phyloP scores from a whole-genome alignment of 2,113 vertebrate genomes.

The Phodopus roborovskii region DNA sequence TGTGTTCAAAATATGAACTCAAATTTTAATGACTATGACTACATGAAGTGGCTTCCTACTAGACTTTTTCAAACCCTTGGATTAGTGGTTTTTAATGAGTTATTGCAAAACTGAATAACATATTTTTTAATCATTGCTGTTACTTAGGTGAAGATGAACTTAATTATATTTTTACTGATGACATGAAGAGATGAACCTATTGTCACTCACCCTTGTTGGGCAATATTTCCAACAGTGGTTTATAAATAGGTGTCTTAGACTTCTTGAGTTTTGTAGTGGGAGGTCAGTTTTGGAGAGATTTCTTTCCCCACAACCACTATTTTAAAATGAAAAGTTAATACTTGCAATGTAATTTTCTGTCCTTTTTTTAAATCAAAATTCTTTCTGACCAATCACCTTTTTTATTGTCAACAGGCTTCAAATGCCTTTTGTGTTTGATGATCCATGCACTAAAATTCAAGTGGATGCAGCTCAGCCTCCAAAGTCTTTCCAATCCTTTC shows the following conservation, averaged over 20 bases:
- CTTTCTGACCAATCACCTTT: background rate
- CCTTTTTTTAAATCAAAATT: background rate
- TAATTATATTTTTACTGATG: background rate
- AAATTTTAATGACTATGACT: too few species aligned
- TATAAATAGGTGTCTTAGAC: background rate
- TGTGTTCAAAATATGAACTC: background rate
- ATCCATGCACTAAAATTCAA: background rate
- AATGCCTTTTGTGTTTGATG: background rate
- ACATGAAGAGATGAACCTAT: background rate
- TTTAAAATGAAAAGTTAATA: background rate
- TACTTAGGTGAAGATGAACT: background rate
- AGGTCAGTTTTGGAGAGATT: background rate
- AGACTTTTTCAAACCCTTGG: too few species aligned
- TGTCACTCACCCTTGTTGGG: background rate
- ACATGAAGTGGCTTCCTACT: too few species aligned
- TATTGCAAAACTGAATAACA: background rate
- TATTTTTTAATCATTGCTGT: conserved; percentile 10
- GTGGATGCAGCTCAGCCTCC: rapidly evolving
- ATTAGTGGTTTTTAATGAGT: background rate
- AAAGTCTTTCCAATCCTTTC: background rate
- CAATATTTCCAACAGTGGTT: background rate
- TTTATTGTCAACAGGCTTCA: background rate
- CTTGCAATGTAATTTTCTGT: background rate
- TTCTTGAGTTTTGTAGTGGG: background rate
- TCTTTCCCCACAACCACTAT: background rate